phyloP scores from a whole-genome alignment of 2,797 vertebrate genomes.

The Pseudocheirus occidentalis region DNA sequence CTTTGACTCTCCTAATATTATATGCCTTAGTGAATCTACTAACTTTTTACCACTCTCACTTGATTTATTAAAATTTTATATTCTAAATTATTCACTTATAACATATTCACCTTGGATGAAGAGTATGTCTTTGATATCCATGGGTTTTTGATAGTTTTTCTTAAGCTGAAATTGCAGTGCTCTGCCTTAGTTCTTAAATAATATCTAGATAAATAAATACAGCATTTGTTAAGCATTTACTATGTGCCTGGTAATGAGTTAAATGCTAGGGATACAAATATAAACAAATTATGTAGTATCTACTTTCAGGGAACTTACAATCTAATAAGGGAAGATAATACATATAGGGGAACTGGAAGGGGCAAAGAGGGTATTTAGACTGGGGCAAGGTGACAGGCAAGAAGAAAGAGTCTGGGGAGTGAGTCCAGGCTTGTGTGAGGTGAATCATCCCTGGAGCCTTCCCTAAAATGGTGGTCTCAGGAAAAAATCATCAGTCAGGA shows the following conservation, averaged over 20 bases:
- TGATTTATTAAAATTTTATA: not conserved
- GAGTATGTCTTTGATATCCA: not conserved
- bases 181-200: not conserved
- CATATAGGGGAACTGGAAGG: not conserved
- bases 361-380: not conserved
- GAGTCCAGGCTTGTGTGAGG: not conserved
- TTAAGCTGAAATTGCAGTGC: not conserved
- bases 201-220: not conserved
- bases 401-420: not conserved
- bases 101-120: not conserved
- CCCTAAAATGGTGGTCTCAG: not conserved
- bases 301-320: not conserved
- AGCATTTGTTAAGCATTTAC: not conserved
- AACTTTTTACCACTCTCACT: not conserved
- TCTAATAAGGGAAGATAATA: not conserved
- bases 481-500: not conserved
- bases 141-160: not conserved
- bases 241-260: not conserved
- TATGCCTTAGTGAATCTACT: not conserved
- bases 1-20: not conserved
- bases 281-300: not conserved
- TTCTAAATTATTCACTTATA: not conserved
- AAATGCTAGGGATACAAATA: not conserved
- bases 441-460: not conserved
- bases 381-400: not conserved